Evolutionary conservation across 2,888 invertebrate genomes (phyloP).

Genomic region (Patella ulyssiponensis): DNA sequence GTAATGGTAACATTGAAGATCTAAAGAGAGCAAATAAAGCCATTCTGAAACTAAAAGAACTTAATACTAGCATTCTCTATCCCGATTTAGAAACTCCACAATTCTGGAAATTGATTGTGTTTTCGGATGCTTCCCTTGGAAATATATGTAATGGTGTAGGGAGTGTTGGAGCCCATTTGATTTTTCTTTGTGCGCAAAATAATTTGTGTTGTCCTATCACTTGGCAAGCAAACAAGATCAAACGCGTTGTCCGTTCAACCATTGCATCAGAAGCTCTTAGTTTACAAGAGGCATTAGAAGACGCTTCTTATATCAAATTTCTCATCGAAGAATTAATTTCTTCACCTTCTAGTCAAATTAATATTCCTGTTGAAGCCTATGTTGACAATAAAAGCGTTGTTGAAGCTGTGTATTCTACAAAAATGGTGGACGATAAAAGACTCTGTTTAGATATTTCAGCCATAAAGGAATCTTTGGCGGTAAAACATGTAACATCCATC

Average conservation of each 20-base stretch:
- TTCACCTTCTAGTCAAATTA: background rate
- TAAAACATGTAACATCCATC: too few relatives aligned
- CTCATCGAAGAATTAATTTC: background rate
- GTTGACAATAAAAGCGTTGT: slow-evolving; percentile 6
- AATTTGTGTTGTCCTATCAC: background rate
- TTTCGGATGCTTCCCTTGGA: background rate
- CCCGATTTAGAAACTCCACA: too few relatives aligned
- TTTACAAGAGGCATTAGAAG: background rate
- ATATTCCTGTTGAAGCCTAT: background rate
- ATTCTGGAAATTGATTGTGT: too few relatives aligned
- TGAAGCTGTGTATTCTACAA: background rate
- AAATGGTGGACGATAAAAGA: background rate
- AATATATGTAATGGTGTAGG: background rate
- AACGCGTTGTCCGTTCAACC: background rate
- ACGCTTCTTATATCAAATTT: background rate
- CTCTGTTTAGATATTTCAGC: background rate
- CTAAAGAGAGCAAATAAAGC: slow-evolving; percentile 24
- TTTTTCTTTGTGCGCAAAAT: background rate
- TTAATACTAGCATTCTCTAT: too few relatives aligned
- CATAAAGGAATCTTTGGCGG: too few relatives aligned
- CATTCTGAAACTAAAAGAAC: background rate
- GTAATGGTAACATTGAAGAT: slow-evolving; percentile 22
- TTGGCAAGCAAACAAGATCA: background rate
- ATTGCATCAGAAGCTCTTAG: too few relatives aligned
- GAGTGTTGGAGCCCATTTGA: background rate